Evolutionary conservation across 1,140 invertebrate species (phyloP), one percentile per base, ranked within the genome.

Genomic region (Ceratoteleas bidentatus): DNA sequence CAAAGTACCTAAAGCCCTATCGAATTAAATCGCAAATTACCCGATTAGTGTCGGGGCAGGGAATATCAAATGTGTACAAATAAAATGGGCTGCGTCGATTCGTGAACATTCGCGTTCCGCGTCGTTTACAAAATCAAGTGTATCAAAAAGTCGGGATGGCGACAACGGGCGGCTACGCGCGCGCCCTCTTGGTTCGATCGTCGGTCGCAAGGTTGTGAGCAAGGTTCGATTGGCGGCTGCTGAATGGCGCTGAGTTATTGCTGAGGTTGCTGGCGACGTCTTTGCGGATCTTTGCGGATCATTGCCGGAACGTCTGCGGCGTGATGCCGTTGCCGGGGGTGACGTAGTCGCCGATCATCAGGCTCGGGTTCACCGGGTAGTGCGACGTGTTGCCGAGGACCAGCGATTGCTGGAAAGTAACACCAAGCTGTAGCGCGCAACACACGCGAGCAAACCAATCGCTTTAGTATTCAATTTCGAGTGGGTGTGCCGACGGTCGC

Each of bases 331-430:
- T 93, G 15, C 91, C 92, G 36, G 94, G 93, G 62, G 93, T 93
- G 60, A 94, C 94, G 88, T 96, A 96, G 88, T 96, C 95, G 62
- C 95, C 95, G 84, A 96, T 96, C 95, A 96, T 96, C 84, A 96
- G 92, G 88, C 94, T 95, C 87, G 94, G 94, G 90, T 94, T 96
- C 75, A 96, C 94, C 72, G 95, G 94, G 85, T 94, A 95, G 85
- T 93, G 93, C 14, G 92, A 92, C 13, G 92, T 92, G 78, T 93
- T 94, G 80, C 93, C 93, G 88, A 95, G 92, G 49, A 94, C 93
- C 87, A 93, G 92, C 88, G 92, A 92, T 90, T 93, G 93, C 90
- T 93, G 92, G 87, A 91, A 91, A 91, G 87, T 90, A 90, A 90
- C 89, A 90, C 88, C 89, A 90, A 90, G 90, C 90, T 90, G 89